phyloP scores from a whole-genome alignment of 2,113 vertebrate species.

The Crotalus horridus region DNA sequence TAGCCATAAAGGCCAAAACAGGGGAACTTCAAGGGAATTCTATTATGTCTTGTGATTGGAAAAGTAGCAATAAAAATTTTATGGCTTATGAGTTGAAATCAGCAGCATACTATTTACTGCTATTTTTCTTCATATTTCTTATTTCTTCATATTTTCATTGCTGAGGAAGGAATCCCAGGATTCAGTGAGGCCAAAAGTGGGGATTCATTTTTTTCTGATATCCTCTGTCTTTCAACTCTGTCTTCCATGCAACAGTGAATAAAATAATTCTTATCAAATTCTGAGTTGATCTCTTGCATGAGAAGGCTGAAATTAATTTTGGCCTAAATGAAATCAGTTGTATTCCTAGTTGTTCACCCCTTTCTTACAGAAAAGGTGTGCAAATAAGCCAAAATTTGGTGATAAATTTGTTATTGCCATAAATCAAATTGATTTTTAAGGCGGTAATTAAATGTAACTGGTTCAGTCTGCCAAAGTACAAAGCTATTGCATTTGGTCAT shows the following conservation, averaged over 20 bases:
- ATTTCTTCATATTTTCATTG: neutral
- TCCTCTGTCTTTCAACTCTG: neutral
- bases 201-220: neutral
- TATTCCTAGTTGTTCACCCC: neutral
- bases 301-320: neutral
- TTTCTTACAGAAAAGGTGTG: neutral
- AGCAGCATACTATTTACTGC: neutral
- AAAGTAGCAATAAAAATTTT: neutral
- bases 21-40: too few species aligned
- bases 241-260: neutral
- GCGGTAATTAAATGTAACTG: neutral
- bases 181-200: neutral
- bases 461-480: neutral
- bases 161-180: neutral
- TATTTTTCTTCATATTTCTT: neutral
- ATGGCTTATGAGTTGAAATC: neutral
- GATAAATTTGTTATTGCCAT: neutral
- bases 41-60: neutral
- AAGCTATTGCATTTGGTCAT: neutral
- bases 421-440: neutral
- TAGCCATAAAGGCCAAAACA: neutral
- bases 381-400: neutral
- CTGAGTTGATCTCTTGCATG: neutral
- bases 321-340: neutral
- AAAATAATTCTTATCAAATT: neutral